A percentile compares a stretch with the other conserved stretches of the same genome.
Evolutionary conservation across 2,888 invertebrate species (phyloP).

Genomic region (Choreutis nemorana): DNA sequence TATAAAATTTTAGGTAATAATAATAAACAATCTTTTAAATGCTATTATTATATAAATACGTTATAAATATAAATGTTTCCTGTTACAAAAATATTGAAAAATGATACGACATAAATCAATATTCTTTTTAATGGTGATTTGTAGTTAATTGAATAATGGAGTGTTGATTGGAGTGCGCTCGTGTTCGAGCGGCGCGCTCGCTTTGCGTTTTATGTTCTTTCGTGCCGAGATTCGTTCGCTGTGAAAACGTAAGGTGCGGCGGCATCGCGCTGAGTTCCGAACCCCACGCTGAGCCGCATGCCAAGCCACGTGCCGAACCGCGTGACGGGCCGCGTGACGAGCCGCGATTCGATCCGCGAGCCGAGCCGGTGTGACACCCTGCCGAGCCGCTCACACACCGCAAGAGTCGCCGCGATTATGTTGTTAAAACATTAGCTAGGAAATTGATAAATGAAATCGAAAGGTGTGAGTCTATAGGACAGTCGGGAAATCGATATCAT

Average conservation of each 20-base stretch:
- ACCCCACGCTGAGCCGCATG: slow-evolving; percentile 10
- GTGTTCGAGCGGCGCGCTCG: slow-evolving; percentile 47
- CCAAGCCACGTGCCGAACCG: slow-evolving; percentile 9
- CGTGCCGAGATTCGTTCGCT: slow-evolving; percentile 53
- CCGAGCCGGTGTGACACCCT: slow-evolving; percentile 6
- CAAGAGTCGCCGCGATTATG: slow-evolving; percentile 55
- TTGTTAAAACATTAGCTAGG: slow-evolving; percentile 66
- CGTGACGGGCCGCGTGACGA: slow-evolving; percentile 13
- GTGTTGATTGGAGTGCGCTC: slow-evolving; percentile 51
- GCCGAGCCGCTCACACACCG: slow-evolving; percentile 16
- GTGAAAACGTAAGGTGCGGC: slow-evolving; percentile 30
- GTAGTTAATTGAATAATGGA: slow-evolving; percentile 65
- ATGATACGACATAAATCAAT: slow-evolving; percentile 66
- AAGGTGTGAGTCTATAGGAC: slow-evolving; percentile 63
- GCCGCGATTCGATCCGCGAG: slow-evolving; percentile 11
- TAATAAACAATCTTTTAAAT: slow-evolving; percentile 69
- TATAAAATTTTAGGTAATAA: slow-evolving; percentile 68
- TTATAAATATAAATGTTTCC: slow-evolving; percentile 69
- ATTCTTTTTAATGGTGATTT: slow-evolving; percentile 65
- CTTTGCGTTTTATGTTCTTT: slow-evolving; percentile 51
- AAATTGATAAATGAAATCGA: slow-evolving; percentile 66
- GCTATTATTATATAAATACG: slow-evolving; percentile 69
- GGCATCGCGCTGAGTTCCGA: slow-evolving; percentile 10
- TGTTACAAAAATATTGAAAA: slow-evolving; percentile 67
- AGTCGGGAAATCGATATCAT: slow-evolving; percentile 63